Evolutionary conservation across 2,888 invertebrate species (phyloP).

Genomic region (Heliconius cydno): DNA sequence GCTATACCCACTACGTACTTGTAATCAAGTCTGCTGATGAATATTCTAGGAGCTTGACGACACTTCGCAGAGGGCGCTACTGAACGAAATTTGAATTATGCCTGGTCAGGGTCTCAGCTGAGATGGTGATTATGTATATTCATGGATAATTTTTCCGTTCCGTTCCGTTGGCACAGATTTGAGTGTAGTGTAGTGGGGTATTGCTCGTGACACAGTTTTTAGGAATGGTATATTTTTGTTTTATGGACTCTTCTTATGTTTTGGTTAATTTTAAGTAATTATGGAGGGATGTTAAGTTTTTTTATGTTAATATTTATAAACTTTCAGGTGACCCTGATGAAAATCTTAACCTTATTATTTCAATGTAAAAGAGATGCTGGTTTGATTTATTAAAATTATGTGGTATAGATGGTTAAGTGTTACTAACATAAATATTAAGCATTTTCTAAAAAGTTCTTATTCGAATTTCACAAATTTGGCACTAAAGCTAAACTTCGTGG

Average conservation of each 20-base stretch:
- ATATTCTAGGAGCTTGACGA: conserved; percentile 67
- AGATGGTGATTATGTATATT: conserved; percentile 42
- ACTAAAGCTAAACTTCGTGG: too few relatives aligned
- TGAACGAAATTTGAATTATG: conserved; percentile 72
- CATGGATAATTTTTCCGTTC: conserved; percentile 30
- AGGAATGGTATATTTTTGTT: not conserved
- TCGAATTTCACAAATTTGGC: too few relatives aligned
- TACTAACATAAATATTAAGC: too few relatives aligned
- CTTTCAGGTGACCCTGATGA: not conserved
- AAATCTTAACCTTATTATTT: not conserved
- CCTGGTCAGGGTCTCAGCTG: conserved; percentile 48
- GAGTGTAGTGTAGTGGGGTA: not conserved
- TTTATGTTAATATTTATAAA: not conserved
- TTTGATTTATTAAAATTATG: not conserved
- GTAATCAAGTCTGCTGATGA: conserved; percentile 72
- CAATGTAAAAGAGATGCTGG: not conserved
- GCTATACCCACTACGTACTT: conserved; percentile 41
- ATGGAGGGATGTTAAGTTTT: not conserved
- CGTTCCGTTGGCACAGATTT: conserved; percentile 28
- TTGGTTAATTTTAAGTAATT: not conserved
- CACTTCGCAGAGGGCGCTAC: conserved; percentile 58
- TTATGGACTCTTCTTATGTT: not conserved
- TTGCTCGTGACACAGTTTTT: conserved; percentile 11
- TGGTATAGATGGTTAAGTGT: not conserved
- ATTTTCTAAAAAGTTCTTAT: too few relatives aligned